phyloP scores from a whole-genome alignment of 1,140 invertebrate species.

The Philopotamus ludificatus region DNA sequence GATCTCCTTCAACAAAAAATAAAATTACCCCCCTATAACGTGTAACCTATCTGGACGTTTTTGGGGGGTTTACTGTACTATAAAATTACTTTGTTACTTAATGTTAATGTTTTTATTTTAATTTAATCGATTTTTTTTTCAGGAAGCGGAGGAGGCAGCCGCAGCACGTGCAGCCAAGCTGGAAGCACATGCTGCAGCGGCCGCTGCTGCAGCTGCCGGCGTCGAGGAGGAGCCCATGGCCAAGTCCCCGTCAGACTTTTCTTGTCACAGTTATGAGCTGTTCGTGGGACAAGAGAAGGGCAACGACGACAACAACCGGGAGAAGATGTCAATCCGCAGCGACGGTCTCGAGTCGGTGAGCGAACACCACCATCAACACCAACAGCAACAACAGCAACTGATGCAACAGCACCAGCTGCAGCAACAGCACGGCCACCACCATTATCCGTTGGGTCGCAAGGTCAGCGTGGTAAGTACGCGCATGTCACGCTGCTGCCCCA shows the following conservation, averaged over 20 bases:
- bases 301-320: conserved; percentile 83
- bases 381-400: conserved; percentile 50
- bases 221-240: conserved; percentile 60
- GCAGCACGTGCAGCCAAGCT: conserved; percentile 70
- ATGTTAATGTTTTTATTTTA: neutral
- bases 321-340: conserved; percentile 87
- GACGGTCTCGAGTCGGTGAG: conserved; percentile 81
- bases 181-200: conserved; percentile 64
- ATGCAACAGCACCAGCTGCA: conserved; percentile 54
- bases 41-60: no score
- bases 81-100: neutral
- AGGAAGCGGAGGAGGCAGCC: conserved; percentile 80
- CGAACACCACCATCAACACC: conserved; percentile 67
- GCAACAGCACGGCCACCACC: conserved; percentile 55
- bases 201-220: conserved; percentile 62
- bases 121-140: neutral
- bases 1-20: no score
- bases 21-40: no score
- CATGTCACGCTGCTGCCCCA: conserved; percentile 42
- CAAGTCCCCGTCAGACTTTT: conserved; percentile 86
- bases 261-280: conserved; percentile 85
- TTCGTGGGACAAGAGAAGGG: conserved; percentile 84
- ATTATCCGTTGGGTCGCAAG: conserved; percentile 69
- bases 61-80: no score
- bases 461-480: conserved; percentile 82